A percentile compares a stretch with the other conserved stretches of the same genome.
Evolutionary conservation across 2,113 vertebrate species (phyloP).

Genomic region (Fregata magnificens): DNA sequence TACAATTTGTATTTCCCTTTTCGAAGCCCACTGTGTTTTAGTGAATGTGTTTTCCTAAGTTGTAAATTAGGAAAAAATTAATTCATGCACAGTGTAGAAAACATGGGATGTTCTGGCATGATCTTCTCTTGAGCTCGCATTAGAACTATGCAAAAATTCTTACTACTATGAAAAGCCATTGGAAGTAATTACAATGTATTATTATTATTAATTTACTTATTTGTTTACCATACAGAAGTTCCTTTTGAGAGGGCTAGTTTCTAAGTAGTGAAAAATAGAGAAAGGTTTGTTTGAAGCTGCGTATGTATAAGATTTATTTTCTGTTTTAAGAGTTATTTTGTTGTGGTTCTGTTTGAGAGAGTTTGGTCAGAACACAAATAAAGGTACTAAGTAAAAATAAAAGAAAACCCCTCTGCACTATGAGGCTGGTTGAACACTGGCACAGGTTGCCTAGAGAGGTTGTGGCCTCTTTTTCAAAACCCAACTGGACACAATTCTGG

Average conservation of each 20-base stretch:
- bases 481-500: not conserved
- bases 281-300: not conserved
- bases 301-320: not conserved
- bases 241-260: not conserved
- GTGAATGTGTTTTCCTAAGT: not conserved
- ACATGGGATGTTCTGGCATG: not conserved
- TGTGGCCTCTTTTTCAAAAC: not conserved
- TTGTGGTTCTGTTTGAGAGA: not conserved
- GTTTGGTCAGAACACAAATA: not conserved
- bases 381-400: not conserved
- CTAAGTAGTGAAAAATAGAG: not conserved
- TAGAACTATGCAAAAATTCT: not conserved
- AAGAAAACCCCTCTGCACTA: not conserved
- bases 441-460: not conserved
- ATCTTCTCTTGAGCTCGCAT: not conserved
- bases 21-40: not conserved
- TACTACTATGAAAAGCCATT: not conserved
- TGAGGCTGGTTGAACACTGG: not conserved
- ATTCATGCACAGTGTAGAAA: not conserved
- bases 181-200: not conserved
- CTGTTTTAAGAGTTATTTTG: not conserved
- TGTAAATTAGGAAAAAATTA: not conserved
- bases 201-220: not conserved
- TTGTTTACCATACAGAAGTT: not conserved
- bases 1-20: not conserved